A percentile compares a stretch with the other conserved stretches of the same genome.
These are phyloP conservation scores for Myiothlypis coronata DNA, from an alignment of 2,797 vertebrate species.

Conservation along the genomic window DNA sequence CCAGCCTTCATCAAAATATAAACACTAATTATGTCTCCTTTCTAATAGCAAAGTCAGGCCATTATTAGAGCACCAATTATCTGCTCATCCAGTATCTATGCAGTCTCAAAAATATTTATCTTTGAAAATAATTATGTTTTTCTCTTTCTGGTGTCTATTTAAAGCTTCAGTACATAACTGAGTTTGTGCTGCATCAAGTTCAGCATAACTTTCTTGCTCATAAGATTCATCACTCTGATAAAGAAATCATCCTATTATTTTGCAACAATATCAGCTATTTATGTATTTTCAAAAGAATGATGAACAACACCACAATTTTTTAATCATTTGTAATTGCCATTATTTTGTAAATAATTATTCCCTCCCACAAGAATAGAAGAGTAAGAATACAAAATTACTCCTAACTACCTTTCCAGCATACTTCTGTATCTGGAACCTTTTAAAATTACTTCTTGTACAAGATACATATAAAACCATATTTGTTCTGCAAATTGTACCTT, in stretches of 20 bases:
- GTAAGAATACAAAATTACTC: background rate
- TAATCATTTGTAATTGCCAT: background rate
- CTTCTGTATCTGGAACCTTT: background rate
- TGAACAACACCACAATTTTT: background rate
- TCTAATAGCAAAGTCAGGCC: background rate
- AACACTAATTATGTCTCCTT: background rate
- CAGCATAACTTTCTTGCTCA: background rate
- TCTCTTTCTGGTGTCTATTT: background rate
- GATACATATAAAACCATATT: background rate
- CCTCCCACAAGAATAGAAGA: background rate
- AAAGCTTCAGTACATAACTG: background rate
- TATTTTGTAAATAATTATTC: constrained; percentile 10
- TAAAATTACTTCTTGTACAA: background rate
- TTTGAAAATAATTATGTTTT: background rate
- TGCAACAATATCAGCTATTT: background rate
- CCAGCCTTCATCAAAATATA: background rate
- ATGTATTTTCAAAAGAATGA: background rate
- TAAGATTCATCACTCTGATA: background rate
- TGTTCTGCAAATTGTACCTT: background rate
- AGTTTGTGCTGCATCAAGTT: background rate
- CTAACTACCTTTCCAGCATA: background rate
- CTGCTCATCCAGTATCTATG: background rate
- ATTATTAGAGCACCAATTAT: background rate
- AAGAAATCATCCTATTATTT: background rate
- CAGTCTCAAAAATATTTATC: background rate